Percentiles rank a stretch among this genome's conserved stretches.
Conservation (phyloP, 2,888 invertebrate species). For the Lasioglossum leucozonium region DNA sequence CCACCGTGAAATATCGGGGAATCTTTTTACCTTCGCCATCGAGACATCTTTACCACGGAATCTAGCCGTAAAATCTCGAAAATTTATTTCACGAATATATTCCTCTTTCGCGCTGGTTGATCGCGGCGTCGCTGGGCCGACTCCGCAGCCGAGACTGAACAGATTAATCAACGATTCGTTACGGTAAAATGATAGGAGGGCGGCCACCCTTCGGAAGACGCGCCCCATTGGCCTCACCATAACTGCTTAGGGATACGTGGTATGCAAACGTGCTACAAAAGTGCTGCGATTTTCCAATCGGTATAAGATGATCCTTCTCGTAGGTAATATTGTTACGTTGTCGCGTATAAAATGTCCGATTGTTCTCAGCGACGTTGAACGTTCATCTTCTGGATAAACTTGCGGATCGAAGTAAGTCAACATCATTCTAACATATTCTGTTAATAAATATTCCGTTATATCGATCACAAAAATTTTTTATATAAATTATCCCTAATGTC, state of each 20-base stretch:
- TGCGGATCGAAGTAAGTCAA: too few relatives aligned
- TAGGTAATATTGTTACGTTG: not conserved
- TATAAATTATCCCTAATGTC: too few relatives aligned
- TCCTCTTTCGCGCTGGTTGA: not conserved
- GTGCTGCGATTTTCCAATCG: not conserved
- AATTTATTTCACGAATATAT: not conserved
- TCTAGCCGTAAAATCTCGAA: not conserved
- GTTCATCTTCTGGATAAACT: too few relatives aligned
- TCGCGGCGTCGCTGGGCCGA: not conserved
- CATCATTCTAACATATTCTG: not conserved
- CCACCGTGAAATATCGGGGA: slow-evolving; percentile 42
- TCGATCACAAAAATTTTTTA: too few relatives aligned
- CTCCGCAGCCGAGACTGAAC: not conserved
- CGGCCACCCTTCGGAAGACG: slow-evolving; percentile 1
- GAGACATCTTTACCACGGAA: slow-evolving; percentile 1
- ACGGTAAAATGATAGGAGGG: slow-evolving; percentile 2
- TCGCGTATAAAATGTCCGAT: too few relatives aligned
- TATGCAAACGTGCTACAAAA: slow-evolving; percentile 7
- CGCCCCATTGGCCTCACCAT: not conserved
- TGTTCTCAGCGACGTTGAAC: too few relatives aligned
- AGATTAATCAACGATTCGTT: slow-evolving; percentile 17
- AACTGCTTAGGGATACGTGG: not conserved
- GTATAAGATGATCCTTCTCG: not conserved
- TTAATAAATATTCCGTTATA: too few relatives aligned
- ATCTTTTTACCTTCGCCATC: slow-evolving; percentile 6